These are phyloP conservation scores for Cercocebus atys DNA, from an alignment of 2,113 vertebrate genomes.

Conservation along the genomic window DNA sequence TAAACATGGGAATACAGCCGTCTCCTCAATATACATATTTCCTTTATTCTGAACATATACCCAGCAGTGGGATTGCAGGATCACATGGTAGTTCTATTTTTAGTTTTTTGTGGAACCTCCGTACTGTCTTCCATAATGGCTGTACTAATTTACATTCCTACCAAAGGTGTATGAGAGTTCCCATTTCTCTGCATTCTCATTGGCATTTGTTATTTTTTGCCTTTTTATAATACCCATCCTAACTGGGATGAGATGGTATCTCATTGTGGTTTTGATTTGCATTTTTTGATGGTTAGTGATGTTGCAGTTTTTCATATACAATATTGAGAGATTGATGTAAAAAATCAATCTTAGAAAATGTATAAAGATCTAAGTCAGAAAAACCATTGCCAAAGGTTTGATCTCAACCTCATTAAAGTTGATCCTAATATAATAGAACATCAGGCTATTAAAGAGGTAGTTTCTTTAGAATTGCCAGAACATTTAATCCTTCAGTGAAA, in stretches of 20 bases:
- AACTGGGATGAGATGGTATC: not conserved
- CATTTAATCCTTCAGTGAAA: not conserved
- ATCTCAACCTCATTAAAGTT: not conserved
- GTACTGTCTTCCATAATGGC: not conserved
- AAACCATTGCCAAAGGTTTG: conserved; percentile 1
- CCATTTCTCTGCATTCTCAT: not conserved
- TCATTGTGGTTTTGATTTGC: not conserved
- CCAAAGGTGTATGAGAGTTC: not conserved
- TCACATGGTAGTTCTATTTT: not conserved
- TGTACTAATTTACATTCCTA: not conserved
- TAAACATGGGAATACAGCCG: not conserved
- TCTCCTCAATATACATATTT: not conserved
- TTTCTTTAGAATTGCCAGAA: not conserved
- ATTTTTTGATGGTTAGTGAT: not conserved
- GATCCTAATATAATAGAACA: not conserved
- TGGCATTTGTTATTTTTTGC: not conserved
- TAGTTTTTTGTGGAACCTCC: not conserved
- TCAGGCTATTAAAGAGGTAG: not conserved
- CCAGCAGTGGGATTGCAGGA: not conserved
- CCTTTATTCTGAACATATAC: not conserved
- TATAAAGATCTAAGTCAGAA: not conserved
- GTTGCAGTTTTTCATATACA: not conserved
- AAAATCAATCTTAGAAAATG: not conserved
- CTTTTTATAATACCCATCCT: not conserved
- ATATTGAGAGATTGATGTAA: not conserved